These are phyloP conservation scores for Menidia beryllina DNA, from an alignment of 2,113 vertebrate genomes.

Conservation along the genomic window DNA sequence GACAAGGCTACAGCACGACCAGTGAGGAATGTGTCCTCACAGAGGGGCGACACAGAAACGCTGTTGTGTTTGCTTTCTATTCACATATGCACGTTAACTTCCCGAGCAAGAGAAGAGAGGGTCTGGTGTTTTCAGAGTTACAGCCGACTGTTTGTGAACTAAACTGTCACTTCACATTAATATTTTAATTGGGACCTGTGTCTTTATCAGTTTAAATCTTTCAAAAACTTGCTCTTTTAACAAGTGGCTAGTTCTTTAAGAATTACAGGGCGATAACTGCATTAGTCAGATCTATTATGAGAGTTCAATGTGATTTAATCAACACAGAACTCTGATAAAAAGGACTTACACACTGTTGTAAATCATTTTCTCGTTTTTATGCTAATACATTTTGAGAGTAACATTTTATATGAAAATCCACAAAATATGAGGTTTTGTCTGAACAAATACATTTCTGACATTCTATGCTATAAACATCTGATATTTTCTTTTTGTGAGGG, in stretches of 20 bases:
- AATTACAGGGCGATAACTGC: not conserved
- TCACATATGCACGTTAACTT: constrained; percentile 53
- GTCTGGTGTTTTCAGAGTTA: constrained; percentile 33
- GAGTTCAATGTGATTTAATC: constrained; percentile 9
- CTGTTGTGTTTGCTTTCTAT: constrained; percentile 62
- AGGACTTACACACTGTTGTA: constrained; percentile 7
- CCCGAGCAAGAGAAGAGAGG: constrained; percentile 11
- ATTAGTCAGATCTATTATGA: not conserved
- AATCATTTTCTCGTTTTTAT: not conserved
- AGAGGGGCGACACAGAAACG: constrained; percentile 45
- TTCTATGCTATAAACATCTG: constrained; percentile 28
- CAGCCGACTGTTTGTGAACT: constrained; percentile 49
- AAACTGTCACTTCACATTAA: constrained; percentile 60
- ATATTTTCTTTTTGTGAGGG: constrained; percentile 14
- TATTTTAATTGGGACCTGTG: constrained; percentile 62
- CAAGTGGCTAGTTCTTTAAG: not conserved
- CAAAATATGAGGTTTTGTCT: constrained; percentile 23
- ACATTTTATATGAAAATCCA: constrained; percentile 35
- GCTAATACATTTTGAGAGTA: not conserved
- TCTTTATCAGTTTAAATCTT: constrained; percentile 24
- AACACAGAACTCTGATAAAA: constrained; percentile 7
- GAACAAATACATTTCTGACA: constrained; percentile 22
- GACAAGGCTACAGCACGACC: constrained; percentile 73
- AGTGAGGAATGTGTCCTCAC: constrained; percentile 70
- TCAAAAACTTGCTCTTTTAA: constrained; percentile 19